These are phyloP conservation scores for Trachurus trachurus DNA, from an alignment of 2,797 vertebrate species.

Conservation along the genomic window DNA sequence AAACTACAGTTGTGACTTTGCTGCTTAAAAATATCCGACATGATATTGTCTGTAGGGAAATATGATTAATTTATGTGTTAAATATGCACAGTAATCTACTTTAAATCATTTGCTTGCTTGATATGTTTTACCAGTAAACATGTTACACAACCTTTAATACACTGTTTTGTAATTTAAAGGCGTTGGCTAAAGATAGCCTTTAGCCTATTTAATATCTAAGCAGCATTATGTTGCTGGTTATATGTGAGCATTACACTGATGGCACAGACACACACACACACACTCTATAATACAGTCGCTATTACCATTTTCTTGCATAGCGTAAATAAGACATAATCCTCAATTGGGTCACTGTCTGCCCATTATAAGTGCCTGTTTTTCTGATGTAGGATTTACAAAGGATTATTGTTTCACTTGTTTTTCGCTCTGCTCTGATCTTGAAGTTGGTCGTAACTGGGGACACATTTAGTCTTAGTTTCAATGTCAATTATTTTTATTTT, in stretches of 20 bases:
- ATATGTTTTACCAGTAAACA: conserved; percentile 18
- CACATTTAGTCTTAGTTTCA: conserved; percentile 15
- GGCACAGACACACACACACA: conserved; percentile 8
- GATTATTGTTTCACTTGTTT: conserved; percentile 42
- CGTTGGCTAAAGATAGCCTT: conserved; percentile 10
- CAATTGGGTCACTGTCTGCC: conserved; percentile 41
- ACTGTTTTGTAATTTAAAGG: conserved; percentile 33
- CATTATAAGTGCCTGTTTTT: conserved; percentile 48
- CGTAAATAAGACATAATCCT: conserved; percentile 54
- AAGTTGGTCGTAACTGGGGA: conserved; percentile 20
- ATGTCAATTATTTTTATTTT: too few relatives aligned
- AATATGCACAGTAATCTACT: neutral
- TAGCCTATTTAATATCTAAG: conserved; percentile 22
- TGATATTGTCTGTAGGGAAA: neutral
- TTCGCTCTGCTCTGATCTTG: neutral
- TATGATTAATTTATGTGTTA: neutral
- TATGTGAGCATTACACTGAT: neutral
- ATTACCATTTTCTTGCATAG: conserved; percentile 16
- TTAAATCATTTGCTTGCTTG: conserved; percentile 16
- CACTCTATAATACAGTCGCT: conserved; percentile 12
- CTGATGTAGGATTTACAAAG: conserved; percentile 49
- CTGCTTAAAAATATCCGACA: neutral
- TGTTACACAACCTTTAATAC: conserved; percentile 31
- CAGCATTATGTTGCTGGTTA: neutral
- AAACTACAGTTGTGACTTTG: neutral